Evolutionary conservation across 2,113 vertebrate genomes (phyloP).

Genomic region (Cyprinodon tularosa): DNA sequence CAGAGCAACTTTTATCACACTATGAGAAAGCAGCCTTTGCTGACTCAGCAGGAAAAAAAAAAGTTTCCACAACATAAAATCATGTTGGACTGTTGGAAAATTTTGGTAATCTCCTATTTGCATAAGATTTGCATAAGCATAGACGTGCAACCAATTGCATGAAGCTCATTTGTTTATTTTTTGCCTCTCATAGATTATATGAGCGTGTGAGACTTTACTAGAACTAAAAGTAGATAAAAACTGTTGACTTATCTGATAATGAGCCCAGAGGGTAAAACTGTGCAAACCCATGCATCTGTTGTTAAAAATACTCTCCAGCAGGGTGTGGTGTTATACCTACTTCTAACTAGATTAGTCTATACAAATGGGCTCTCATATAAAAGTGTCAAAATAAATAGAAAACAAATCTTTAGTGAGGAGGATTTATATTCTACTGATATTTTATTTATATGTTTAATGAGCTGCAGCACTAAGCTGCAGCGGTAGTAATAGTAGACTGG

Average conservation of each 20-base stretch:
- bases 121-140: constrained; percentile 61
- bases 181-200: constrained; percentile 48
- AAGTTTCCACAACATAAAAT: constrained; percentile 30
- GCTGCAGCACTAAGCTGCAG: not conserved
- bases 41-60: constrained; percentile 20
- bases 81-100: constrained; percentile 36
- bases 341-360: not conserved
- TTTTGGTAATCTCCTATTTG: constrained; percentile 56
- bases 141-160: constrained; percentile 39
- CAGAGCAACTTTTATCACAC: not conserved
- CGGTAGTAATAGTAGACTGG: not conserved
- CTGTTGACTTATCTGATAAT: constrained; percentile 52
- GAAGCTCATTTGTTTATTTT: constrained; percentile 52
- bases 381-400: not conserved
- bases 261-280: constrained; percentile 3
- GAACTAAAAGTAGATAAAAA: constrained; percentile 40
- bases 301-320: not conserved
- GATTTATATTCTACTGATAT: not conserved
- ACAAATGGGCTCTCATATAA: not conserved
- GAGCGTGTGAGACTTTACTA: constrained; percentile 24
- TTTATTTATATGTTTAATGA: not conserved
- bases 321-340: not conserved
- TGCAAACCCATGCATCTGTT: constrained; percentile 2
- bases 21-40: constrained; percentile 12
- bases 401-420: not conserved